Percentiles rank a stretch among this genome's conserved stretches.
Evolutionary conservation across 1,140 invertebrate genomes (phyloP).

Genomic region (Drosophila pseudoananassae): DNA sequence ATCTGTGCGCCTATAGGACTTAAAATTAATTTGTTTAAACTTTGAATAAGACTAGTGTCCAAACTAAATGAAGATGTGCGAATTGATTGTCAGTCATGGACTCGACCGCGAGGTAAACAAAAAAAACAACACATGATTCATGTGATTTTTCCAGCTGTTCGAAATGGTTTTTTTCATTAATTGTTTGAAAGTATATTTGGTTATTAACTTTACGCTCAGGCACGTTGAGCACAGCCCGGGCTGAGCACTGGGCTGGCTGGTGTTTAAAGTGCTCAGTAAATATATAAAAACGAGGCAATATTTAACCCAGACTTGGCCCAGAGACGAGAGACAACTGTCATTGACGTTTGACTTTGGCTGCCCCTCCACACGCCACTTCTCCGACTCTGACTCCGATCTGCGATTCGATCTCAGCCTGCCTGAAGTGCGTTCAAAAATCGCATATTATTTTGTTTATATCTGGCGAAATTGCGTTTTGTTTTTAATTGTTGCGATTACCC

Average conservation of each 20-base stretch:
- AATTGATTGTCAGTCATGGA: conserved; percentile 76
- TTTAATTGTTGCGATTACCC: conserved; percentile 25
- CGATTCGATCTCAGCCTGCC: conserved; percentile 10
- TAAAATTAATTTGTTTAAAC: conserved; percentile 18
- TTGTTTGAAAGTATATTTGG: conserved; percentile 12
- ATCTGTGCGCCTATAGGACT: background rate
- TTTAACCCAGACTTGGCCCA: conserved; percentile 15
- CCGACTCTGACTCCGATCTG: too few species aligned
- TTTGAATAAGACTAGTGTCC: conserved; percentile 4
- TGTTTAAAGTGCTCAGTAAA: conserved; percentile 16
- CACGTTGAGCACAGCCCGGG: conserved; percentile 9
- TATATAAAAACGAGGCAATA: conserved; percentile 13
- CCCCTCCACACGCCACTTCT: background rate
- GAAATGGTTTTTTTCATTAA: conserved; percentile 17
- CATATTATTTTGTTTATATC: conserved; percentile 20
- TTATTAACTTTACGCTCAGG: conserved; percentile 25
- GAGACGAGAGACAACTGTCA: conserved; percentile 42
- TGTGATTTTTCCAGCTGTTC: conserved; percentile 47
- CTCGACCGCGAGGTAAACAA: conserved; percentile 72
- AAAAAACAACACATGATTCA: conserved; percentile 41
- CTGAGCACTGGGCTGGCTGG: conserved; percentile 10
- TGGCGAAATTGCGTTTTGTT: conserved; percentile 40
- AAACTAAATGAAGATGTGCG: conserved; percentile 69
- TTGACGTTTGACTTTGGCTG: conserved; percentile 58
- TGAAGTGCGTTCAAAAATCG: conserved; percentile 30